Evolutionary conservation across 2,797 vertebrate species (phyloP), one percentile per base, ranked within the genome.

Genomic region (Calcarius lapponicus): DNA sequence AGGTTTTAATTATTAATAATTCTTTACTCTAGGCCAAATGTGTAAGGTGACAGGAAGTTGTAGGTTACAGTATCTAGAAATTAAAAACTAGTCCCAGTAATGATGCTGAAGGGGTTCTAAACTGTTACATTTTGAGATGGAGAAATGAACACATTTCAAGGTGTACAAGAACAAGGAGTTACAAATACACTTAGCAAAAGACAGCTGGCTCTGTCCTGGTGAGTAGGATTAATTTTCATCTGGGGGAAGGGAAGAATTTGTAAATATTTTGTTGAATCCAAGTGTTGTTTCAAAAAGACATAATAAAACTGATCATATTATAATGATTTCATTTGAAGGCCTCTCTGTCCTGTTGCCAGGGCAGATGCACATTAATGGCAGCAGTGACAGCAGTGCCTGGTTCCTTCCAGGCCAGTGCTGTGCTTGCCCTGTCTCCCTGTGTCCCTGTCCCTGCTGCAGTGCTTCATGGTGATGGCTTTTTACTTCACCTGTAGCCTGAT

Each of bases 251-350:
- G 88, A 95, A 93, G 67, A 94, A 94, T 73, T 40, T 79, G 93
- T 88, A 90, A 80, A 50, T 65, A 93, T 47, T 96, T 96, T 32
- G 56, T 92, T 95, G 73, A 95, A 96, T 67, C 69, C 51, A 47
- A 94, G 22, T 94, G 67, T 94, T 97, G 72, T 97, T 92, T 45
- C 94, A 92, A 95, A 97, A 61, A 94, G 51, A 43, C 66, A 60
- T 32, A 89, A 90, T 96, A 94, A 96, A 96, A 78, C 92, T 38
- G 76, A 94, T 93, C 21, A 71, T 51, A 51, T 56, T 83, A 16
- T 89, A 75, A 88, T 86, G 66, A 92, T 96, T 97, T 97, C 80
- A 89, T 81, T 94, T 94, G 91, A 93, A 92, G 95, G 69, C 54
- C 43, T 97, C 94, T 96, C 95, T 97, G 89, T 97, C 38, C 43